Percentiles rank a stretch among this genome's conserved stretches.
phyloP scores from a whole-genome alignment of 2,113 vertebrate species.

The Micronisus gabar region DNA sequence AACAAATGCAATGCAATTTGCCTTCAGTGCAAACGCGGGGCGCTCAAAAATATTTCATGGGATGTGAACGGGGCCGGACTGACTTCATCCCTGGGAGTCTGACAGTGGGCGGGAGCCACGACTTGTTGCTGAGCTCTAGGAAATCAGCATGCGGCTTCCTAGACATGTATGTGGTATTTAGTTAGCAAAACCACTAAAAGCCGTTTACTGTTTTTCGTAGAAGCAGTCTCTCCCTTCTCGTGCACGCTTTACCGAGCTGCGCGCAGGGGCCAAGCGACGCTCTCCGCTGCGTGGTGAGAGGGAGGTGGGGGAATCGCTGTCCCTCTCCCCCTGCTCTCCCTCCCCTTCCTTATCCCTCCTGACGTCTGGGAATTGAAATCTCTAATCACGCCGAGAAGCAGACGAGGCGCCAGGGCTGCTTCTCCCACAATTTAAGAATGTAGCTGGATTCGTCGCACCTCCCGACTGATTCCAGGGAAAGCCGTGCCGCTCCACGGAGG shows the following conservation, averaged over 20 bases:
- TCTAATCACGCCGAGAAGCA: not conserved
- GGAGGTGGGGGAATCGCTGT: not conserved
- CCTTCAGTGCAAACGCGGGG: fast-evolving
- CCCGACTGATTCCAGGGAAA: not conserved
- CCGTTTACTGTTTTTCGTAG: fast-evolving
- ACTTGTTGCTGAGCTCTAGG: not conserved
- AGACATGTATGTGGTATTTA: fast-evolving
- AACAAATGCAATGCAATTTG: fast-evolving
- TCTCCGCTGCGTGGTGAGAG: not conserved
- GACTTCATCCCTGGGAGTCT: not conserved
- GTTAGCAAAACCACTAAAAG: not conserved
- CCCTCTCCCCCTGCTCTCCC: not conserved
- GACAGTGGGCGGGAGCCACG: not conserved
- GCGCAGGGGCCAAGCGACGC: not conserved
- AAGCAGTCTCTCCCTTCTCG: fast-evolving
- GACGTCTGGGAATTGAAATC: not conserved
- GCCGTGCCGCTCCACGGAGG: not conserved
- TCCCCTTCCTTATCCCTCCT: not conserved
- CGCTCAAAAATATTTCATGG: not conserved
- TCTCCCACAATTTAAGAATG: not conserved
- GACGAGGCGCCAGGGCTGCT: not conserved
- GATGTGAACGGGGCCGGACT: not conserved
- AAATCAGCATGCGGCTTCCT: not conserved
- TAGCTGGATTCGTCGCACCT: not conserved
- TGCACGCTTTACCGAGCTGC: not conserved